Evolutionary conservation across 1,140 invertebrate genomes (phyloP).

Genomic region (Cyclina sinensis): DNA sequence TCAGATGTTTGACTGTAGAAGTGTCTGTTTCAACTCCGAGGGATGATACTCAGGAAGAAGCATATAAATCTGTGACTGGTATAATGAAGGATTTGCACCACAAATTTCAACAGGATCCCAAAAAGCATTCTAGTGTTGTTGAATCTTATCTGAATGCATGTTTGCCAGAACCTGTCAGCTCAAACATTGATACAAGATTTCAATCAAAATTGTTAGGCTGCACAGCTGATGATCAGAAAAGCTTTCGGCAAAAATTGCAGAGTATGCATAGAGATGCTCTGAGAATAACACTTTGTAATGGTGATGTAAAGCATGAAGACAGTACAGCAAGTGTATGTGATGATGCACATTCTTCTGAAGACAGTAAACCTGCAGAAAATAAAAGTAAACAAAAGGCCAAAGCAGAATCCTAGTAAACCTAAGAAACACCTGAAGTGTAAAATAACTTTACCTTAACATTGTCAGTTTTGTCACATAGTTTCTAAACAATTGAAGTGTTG

Average conservation of each 20-base stretch:
- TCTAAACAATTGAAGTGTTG: too few relatives aligned
- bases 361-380: background rate
- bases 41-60: slow-evolving; percentile 71
- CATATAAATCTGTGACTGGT: slow-evolving; percentile 61
- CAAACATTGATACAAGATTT: slow-evolving; percentile 69
- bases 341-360: background rate
- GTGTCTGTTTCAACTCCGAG: slow-evolving; percentile 72
- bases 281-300: background rate
- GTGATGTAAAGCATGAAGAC: background rate
- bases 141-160: slow-evolving; percentile 74
- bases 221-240: slow-evolving; percentile 76
- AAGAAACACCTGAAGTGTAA: too few relatives aligned
- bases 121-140: slow-evolving; percentile 31
- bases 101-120: slow-evolving; percentile 8
- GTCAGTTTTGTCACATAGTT: too few relatives aligned
- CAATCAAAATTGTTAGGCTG: slow-evolving; percentile 73
- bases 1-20: slow-evolving; percentile 74
- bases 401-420: too few relatives aligned
- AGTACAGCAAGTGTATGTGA: background rate
- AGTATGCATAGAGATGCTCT: slow-evolving; percentile 3
- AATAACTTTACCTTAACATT: too few relatives aligned
- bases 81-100: slow-evolving; percentile 63
- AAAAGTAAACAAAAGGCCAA: background rate
- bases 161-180: slow-evolving; percentile 64
- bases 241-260: slow-evolving; percentile 62